Base-by-base conservation (phyloP, 2,888 invertebrate genomes). In the Pyrgus malvae region DNA sequence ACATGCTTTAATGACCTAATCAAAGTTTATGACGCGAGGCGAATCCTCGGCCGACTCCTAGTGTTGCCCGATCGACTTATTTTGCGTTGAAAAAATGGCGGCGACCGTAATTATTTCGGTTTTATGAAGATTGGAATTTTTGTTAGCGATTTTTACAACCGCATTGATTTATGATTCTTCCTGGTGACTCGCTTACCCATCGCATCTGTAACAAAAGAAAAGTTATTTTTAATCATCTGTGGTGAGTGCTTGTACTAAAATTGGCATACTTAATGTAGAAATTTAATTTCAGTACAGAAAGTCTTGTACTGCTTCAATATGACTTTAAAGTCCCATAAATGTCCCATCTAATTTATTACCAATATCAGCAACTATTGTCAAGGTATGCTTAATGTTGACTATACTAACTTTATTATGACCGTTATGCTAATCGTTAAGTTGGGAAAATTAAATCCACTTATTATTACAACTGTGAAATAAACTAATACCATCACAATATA, bases 191-290 rank as follows among this genome's bases (percentile, higher is more conserved):
- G 58, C 94, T 94, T 92, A 95, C 94, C 94, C 93, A 94, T 94
- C 84, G 94, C 94, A 92, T 94, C 94, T 95, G 94, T 78, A 94
- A 94, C 93, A 94, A 92, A 91, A 81, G 73, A 82, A 73, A 59
- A 58, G n/a, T 25, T 14, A 46, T 45, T 64, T 66, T 51, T 49
- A 49, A 49, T 49, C 6, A 23, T 31, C 5, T 37, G 40, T 31
- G 8, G 3, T 5, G 8, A 4, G 35, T 37, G 16, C 23, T 3
- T 23, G 23, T 23, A 6, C 6, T 23, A 23, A 23, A 23, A n/a
- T n/a, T n/a, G n/a, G n/a, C n/a, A n/a, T n/a, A n/a, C n/a, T n/a
- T n/a, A n/a, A n/a, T n/a, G n/a, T n/a, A n/a, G n/a, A n/a, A n/a
- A n/a, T n/a, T n/a, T n/a, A n/a, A n/a, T n/a, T n/a, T n/a, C n/a